Percentiles rank a stretch among this genome's conserved stretches.
Conservation (phyloP, 2,888 invertebrate genomes). For the Lutraria lutraria region DNA sequence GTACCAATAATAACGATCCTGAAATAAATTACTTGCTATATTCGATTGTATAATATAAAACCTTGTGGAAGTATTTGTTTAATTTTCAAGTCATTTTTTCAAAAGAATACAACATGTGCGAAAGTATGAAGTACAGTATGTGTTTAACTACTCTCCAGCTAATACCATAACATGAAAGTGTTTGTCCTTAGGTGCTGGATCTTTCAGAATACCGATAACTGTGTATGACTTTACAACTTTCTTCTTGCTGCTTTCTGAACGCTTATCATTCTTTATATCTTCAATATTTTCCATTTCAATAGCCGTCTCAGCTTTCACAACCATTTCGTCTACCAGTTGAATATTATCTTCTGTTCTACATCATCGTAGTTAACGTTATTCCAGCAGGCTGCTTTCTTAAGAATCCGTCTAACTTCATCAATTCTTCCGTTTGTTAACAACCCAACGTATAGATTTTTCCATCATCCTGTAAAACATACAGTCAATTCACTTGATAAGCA, state of each 20-base stretch:
- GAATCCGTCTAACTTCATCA: slow-evolving; percentile 63
- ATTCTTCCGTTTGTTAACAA: slow-evolving; percentile 71
- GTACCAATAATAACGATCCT: slow-evolving; percentile 80
- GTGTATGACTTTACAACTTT: slow-evolving; percentile 59
- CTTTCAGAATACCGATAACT: slow-evolving; percentile 71
- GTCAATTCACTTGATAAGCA: too few species aligned
- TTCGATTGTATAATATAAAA: too few species aligned
- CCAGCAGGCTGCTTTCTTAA: slow-evolving; percentile 71
- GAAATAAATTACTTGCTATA: slow-evolving; percentile 25
- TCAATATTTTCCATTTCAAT: not conserved
- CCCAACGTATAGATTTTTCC: slow-evolving; percentile 78
- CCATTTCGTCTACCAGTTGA: not conserved
- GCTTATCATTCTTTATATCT: not conserved
- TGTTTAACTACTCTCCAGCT: slow-evolving; percentile 67
- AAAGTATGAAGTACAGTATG: too few species aligned
- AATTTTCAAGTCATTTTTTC: too few species aligned
- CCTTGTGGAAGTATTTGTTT: too few species aligned
- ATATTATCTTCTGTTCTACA: not conserved
- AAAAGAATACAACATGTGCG: too few species aligned
- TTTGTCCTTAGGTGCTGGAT: slow-evolving; percentile 69
- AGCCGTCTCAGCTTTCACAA: not conserved
- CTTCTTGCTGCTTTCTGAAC: not conserved
- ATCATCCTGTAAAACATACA: slow-evolving; percentile 60
- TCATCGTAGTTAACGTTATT: slow-evolving; percentile 63
- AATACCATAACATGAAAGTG: slow-evolving; percentile 71